Conservation (phyloP, 2,113 vertebrate species). For the Pseudois nayaur region DNA sequence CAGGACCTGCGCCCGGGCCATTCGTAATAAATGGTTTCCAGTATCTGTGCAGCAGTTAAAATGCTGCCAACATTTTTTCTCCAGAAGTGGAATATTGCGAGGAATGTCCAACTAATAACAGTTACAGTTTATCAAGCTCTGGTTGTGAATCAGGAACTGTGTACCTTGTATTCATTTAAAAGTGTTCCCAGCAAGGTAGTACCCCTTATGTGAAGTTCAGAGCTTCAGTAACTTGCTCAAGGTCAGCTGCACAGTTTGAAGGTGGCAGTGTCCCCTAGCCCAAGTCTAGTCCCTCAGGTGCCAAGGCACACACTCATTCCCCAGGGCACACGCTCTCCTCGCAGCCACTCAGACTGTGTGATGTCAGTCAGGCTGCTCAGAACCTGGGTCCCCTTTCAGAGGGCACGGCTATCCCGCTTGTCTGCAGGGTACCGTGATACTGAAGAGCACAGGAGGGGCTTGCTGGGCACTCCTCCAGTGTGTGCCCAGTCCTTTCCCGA, state of each 20-base stretch:
- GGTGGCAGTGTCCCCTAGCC: not conserved
- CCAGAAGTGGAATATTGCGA: not conserved
- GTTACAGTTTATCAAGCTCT: not conserved
- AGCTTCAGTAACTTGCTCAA: not conserved
- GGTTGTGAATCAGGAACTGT: not conserved
- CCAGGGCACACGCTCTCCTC: not conserved
- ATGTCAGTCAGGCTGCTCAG: not conserved
- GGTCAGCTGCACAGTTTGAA: not conserved
- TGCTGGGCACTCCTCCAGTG: not conserved
- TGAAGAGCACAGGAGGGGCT: not conserved
- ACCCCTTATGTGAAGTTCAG: not conserved
- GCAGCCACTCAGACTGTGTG: not conserved
- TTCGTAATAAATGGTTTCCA: not conserved
- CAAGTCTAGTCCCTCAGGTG: not conserved
- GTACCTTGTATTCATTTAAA: not conserved
- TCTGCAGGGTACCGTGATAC: fast-evolving
- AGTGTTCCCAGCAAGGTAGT: not conserved
- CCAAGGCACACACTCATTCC: not conserved
- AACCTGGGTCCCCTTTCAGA: not conserved
- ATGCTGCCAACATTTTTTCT: not conserved
- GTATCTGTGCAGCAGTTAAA: not conserved
- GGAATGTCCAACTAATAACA: not conserved
- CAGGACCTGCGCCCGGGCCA: fast-evolving
- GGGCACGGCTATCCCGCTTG: fast-evolving
- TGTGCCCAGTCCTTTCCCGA: not conserved